Base-by-base conservation (phyloP, 2,888 invertebrate species). In the Syrphus vitripennis region DNA sequence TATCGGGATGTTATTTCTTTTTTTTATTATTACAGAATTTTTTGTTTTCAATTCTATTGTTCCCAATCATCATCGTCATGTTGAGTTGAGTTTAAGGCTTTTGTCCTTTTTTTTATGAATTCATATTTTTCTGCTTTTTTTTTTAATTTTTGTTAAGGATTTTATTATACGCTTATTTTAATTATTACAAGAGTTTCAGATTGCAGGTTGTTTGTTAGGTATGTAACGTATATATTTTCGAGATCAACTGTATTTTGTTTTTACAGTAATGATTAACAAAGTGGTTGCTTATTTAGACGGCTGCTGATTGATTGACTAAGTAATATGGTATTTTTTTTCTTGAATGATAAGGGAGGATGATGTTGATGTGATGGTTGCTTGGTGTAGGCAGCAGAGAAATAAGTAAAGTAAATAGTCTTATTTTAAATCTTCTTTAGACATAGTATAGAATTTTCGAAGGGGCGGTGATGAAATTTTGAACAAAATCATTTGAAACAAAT, bases 241-340 rank as follows among this genome's bases (percentile, higher is more conserved):
- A 72, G 78, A 83, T 83, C 67, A 77, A 72, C 67, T 69, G 67
- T 83, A 65, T 65, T 67, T 50, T 67, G 50, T 50, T 83, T 31
- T 50, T 16, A 16, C 42, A 70, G 70, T 53, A 61, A 74, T 74
- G 55, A 67, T 59, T 40, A 63, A 59, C 57, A 76, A 76, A 70
- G 53, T 83, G 75, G 69, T 65, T 65, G 67, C 50, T 67, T 67
- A 34, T 50, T 67, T 67, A 67, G 67, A 67, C 48, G 80, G 65
- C 40, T 83, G 65, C 48, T 83, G 79, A 80, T 80, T 80, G 78
- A 70, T 75, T 78, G 78, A 57, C 74, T 69, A 83, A 69, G 83
- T 67, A 79, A 78, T n/a, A n/a, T 69, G 69, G 78, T 69, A 53
- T 72, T 69, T 50, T 6, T 14, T 10, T n/a, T n/a, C n/a, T n/a